Evolutionary conservation across 2,113 vertebrate species (phyloP), one percentile per base, ranked within the genome.

Genomic region (Talpa occidentalis): DNA sequence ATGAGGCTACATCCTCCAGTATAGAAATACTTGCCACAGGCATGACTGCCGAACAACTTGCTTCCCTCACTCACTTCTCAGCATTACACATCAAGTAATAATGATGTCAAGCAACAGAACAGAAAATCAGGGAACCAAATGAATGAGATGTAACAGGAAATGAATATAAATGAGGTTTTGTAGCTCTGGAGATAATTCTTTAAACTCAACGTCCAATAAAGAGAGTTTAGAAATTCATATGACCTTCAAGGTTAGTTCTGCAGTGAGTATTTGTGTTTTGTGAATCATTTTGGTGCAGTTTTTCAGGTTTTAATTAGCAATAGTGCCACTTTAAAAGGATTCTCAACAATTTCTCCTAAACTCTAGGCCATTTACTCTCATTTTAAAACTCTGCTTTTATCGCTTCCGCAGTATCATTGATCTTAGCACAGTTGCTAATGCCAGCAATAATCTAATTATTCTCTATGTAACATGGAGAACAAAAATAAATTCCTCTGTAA

Each of bases 291-390:
- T 85, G 79, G 37, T 42, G 47, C 14, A 12, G 35, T 44, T 69
- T 72, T 42, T 86, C 60, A 73, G 37, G 76, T 96, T 97, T 97
- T 98, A 97, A 97, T 97, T 96, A 97, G 96, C 94, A 92, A 10
- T 3, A 76, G 52, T 70, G 74, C 77, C 42, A 94, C 94, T n/a
- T 86, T 94, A 91, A 93, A 90, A 96, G 59, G 88, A 87, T 73
- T 84, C 91, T 90, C 64, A 95, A 83, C 93, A 94, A 95, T 96
- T 97, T 96, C 89, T 97, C 47, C 24, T 59, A 67, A 95, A 95
- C 30, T 84, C 60, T 87, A 86, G 94, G 95, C 85, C 83, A 84
- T 92, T 97, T 89, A 87, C 92, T 97, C 95, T 95, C 88, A 82
- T 97, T 96, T 96, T 81, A 95, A 83, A 93, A 93, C 73, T 79